Base-by-base conservation (phyloP, 2,888 invertebrate genomes). In the Drosophila basisetae region DNA sequence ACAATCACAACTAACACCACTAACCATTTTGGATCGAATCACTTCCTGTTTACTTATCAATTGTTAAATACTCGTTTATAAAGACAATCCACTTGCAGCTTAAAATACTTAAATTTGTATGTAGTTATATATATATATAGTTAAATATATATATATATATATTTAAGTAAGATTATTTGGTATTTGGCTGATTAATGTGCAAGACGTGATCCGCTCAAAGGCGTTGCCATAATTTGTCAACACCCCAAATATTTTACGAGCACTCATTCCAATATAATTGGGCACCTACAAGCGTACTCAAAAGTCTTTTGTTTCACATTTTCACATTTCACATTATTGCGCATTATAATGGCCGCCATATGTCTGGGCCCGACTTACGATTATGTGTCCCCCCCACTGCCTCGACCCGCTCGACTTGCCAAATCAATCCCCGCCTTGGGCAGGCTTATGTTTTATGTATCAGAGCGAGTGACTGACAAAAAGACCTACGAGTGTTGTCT, bases 171-270 rank as follows among this genome's bases (percentile, higher is more conserved):
- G 28, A 22, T 22, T 22, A 22, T 5, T 0, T 18, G 28, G 30
- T 37, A 9, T 25, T 25, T 56, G 43, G 43, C 77, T 79, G 70
- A 76, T 85, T 85, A 84, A 77, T 55, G 76, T 87, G 72, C 88
- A 74, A 54, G 70, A 70, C 88, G 73, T 73, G 80, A 80, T 70
- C 64, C 54, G 55, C 22, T 30, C 72, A 80, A 85, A 90, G 91
- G 91, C 91, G 91, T 91, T 90, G 79, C 91, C 91, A 91, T 91
- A 91, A 91, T 90, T 91, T 86, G 91, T 91, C 91, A 90, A 90
- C 91, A 90, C 91, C 91, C 90, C 78, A 91, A 91, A 89, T 89
- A 90, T 86, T 90, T 90, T 89, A 90, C 88, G 80, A 88, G 75
- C 89, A 81, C 76, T 84, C 85, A 89, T 90, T 89, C 85, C 89